These are phyloP conservation scores for Arizona elegans DNA, from an alignment of 2,113 vertebrate species.

Conservation along the genomic window DNA sequence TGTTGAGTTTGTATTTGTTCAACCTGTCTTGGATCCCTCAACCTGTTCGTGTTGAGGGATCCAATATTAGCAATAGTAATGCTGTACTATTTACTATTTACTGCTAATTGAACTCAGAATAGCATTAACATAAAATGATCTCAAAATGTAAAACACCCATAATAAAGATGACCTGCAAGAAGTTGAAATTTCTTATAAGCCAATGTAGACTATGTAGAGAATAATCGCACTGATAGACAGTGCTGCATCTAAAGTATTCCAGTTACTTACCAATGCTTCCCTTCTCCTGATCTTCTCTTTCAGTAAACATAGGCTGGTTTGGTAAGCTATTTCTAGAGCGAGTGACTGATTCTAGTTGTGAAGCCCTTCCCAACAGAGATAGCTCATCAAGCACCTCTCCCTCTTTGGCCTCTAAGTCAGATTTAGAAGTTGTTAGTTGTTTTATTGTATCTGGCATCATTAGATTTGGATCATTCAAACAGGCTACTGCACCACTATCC, in stretches of 20 bases:
- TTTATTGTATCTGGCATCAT: constrained; percentile 84
- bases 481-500: constrained; percentile 94
- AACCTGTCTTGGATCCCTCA: background rate
- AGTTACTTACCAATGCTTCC: constrained; percentile 81
- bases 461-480: constrained; percentile 87
- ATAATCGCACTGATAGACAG: background rate
- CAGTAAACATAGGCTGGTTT: constrained; percentile 84
- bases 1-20: background rate
- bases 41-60: background rate
- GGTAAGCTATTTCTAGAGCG: constrained; percentile 97
- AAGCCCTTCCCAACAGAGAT: constrained; percentile 92
- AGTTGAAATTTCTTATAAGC: background rate
- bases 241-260: constrained; percentile 8
- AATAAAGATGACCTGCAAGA: background rate
- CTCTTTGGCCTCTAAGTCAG: constrained; percentile 99
- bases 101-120: background rate
- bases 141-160: background rate
- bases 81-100: background rate
- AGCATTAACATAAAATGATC: background rate
- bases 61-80: background rate
- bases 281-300: constrained; percentile 82
- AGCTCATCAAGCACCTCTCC: constrained; percentile 97
- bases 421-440: constrained; percentile 96
- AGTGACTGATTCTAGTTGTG: constrained; percentile 96
- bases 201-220: background rate